Evolutionary conservation across 2,797 vertebrate genomes (phyloP), one percentile per base, ranked within the genome.

Genomic region (Gallinago stenura): DNA sequence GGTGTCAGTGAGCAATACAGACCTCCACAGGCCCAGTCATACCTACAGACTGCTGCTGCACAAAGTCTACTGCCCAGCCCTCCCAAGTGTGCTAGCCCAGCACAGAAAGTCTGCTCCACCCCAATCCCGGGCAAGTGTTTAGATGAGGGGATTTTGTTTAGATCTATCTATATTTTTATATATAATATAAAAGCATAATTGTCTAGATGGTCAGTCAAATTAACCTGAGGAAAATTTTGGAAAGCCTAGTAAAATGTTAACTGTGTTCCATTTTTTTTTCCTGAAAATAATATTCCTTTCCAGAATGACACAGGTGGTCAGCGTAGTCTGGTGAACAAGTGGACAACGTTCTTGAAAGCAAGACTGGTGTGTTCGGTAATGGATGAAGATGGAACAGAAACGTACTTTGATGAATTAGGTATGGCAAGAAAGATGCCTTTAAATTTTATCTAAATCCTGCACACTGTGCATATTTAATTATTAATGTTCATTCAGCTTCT

Each of bases 301-400:
- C 98, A 99, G 99, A 99, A 98, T 85, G 99, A 99, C 97, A 99
- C 99, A 3, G 99, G 99, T 33, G 99, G 99, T 35, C 99, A 99
- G 92, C 98, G 99, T 33, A 99, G 99, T 94, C 98, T 99, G 4
- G 99, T 99, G 76, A 99, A 99, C 97, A 99, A 99, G 83, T 99
- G 99, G 99, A 99, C 99, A 53, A 99, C 99, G 3, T 99, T 99
- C 97, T 98, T 99, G 43, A 99, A 99, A 96, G 99, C 99, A 12
- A 97, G 99, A 87, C 98, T 99, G 96, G 99, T 99, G 66, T 99
- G 99, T 89, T 99, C 99, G 0, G 99, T 99, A 30, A 98, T 99
- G 95, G 99, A 99, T 89, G 99, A 99, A 77, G 99, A 99, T 50
- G 99, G 99, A 80, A 99, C 99, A 0, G 99, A 99, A 95, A 99